Evolutionary conservation across 2,888 invertebrate species (phyloP).

Genomic region (Achlya flavicornis): DNA sequence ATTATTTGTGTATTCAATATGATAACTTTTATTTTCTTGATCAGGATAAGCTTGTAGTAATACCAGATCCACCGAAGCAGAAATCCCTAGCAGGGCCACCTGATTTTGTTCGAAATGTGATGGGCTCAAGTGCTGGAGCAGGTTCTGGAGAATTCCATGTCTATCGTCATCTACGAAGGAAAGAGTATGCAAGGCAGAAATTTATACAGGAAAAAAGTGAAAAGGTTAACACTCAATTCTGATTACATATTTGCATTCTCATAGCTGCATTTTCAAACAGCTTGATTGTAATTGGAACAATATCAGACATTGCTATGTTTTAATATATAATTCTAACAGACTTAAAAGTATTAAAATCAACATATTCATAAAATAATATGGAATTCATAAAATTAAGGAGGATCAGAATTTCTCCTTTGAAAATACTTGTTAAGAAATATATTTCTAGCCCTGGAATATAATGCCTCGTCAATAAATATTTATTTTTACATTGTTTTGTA

Average conservation of each 20-base stretch:
- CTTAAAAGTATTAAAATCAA: too few species aligned
- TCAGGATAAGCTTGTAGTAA: slow-evolving; percentile 94
- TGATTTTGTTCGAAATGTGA: slow-evolving; percentile 98
- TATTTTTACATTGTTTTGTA: slow-evolving; percentile 55
- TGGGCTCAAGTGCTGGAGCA: slow-evolving; percentile 99
- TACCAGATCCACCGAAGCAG: slow-evolving; percentile 92
- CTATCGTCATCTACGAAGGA: slow-evolving; percentile 96
- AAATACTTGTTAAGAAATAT: too few species aligned
- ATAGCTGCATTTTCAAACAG: too few species aligned
- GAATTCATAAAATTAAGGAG: too few species aligned
- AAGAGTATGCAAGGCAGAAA: slow-evolving; percentile 98
- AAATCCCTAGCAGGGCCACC: slow-evolving; percentile 91
- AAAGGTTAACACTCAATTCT: slow-evolving; percentile 79
- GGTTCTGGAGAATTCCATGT: slow-evolving; percentile 99
- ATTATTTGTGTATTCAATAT: too few species aligned
- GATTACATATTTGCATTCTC: neutral
- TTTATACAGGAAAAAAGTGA: slow-evolving; percentile 95
- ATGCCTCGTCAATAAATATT: too few species aligned
- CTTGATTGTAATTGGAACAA: too few species aligned
- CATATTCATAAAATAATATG: too few species aligned
- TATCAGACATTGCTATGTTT: too few species aligned
- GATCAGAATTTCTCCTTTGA: too few species aligned
- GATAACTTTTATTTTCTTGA: slow-evolving; percentile 9
- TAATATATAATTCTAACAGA: too few species aligned
- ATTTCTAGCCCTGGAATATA: too few species aligned